Evolutionary conservation across 2,113 vertebrate species (phyloP).

Genomic region (Malurus alboscapulatus): DNA sequence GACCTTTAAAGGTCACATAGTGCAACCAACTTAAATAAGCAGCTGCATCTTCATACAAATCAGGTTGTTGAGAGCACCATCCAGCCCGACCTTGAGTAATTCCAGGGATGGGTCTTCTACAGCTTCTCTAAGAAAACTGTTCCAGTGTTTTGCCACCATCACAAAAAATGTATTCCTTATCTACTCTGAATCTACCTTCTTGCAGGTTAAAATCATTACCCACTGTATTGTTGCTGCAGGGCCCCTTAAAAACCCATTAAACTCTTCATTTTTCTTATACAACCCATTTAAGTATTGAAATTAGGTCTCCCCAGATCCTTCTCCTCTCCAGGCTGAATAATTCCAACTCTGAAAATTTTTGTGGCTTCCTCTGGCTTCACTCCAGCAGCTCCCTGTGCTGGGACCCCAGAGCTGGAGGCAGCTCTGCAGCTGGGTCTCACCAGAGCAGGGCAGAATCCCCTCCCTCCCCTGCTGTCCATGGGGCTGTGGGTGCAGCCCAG

Average conservation of each 20-base stretch:
- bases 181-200: background rate
- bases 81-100: background rate
- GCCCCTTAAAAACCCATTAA: background rate
- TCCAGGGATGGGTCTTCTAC: background rate
- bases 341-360: background rate
- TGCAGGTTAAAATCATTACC: background rate
- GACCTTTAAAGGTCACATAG: background rate
- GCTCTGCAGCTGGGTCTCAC: background rate
- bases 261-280: background rate
- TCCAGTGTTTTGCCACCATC: background rate
- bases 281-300: background rate
- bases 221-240: background rate
- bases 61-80: background rate
- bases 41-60: background rate
- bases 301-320: background rate
- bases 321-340: background rate
- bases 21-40: background rate
- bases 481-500: background rate
- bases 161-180: background rate
- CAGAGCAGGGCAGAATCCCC: background rate
- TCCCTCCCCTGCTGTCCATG: rapidly evolving
- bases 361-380: rapidly evolving
- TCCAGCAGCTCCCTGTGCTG: background rate
- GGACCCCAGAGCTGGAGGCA: background rate
- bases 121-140: background rate